Evolutionary conservation across 2,113 vertebrate species (phyloP).

Genomic region (Mesoclemmys tuberculata): DNA sequence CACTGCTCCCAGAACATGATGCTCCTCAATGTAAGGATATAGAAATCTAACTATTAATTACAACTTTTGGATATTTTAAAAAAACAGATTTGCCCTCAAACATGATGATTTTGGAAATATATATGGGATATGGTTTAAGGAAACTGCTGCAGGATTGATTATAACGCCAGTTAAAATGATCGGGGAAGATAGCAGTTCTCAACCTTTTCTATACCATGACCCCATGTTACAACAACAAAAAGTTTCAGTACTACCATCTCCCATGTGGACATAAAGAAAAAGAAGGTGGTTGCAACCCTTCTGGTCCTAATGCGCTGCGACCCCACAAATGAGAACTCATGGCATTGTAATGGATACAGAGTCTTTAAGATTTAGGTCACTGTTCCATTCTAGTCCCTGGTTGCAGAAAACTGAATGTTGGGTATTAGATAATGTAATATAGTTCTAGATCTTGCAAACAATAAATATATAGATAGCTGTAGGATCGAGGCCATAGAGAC

Average conservation of each 20-base stretch:
- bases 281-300: not conserved
- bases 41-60: not conserved
- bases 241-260: not conserved
- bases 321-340: not conserved
- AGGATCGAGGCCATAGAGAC: not conserved
- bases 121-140: not conserved
- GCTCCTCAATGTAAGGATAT: not conserved
- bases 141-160: not conserved
- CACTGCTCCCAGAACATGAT: not conserved
- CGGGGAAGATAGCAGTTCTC: not conserved
- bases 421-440: not conserved
- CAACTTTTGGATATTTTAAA: not conserved
- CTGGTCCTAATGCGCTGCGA: not conserved
- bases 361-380: not conserved
- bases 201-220: not conserved
- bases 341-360: accelerated
- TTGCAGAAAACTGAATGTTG: not conserved
- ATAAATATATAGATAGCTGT: not conserved
- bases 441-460: not conserved
- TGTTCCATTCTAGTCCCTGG: not conserved
- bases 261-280: accelerated
- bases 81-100: not conserved
- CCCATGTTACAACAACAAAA: not conserved
- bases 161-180: not conserved
- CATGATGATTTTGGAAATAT: not conserved